Evolutionary conservation across 2,113 vertebrate species (phyloP).

Genomic region (Oxygymnocypris stewartii): DNA sequence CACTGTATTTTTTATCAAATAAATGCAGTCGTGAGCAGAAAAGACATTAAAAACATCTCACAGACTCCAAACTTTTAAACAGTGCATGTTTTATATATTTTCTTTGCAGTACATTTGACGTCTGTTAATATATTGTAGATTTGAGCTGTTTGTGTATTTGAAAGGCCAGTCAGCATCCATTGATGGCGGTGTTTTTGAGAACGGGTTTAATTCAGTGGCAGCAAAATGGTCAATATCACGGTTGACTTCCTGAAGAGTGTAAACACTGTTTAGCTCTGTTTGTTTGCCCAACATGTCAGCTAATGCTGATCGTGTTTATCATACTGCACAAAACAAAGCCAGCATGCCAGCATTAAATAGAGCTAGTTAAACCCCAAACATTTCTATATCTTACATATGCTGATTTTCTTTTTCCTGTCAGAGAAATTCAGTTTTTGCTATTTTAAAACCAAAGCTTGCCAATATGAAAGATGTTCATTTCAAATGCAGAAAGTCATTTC

Average conservation of each 20-base stretch:
- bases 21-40: not conserved
- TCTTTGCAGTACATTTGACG: not conserved
- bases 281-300: slow-evolving; percentile 27
- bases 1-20: too few species aligned
- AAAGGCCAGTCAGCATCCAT: not conserved
- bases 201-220: not conserved
- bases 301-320: slow-evolving; percentile 6
- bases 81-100: not conserved
- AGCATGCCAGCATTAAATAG: not conserved
- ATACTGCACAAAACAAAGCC: not conserved
- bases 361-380: not conserved
- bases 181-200: not conserved
- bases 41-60: not conserved
- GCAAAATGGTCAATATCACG: not conserved
- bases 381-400: not conserved
- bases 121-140: not conserved
- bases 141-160: not conserved
- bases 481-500: too few species aligned
- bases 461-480: too few species aligned
- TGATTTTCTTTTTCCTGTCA: too few species aligned
- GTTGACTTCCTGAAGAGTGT: slow-evolving; percentile 1
- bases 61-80: not conserved
- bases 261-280: not conserved
- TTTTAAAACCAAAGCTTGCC: too few species aligned
- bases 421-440: too few species aligned